phyloP scores from a whole-genome alignment of 2,888 invertebrate genomes.

The Leuctra nigra region DNA sequence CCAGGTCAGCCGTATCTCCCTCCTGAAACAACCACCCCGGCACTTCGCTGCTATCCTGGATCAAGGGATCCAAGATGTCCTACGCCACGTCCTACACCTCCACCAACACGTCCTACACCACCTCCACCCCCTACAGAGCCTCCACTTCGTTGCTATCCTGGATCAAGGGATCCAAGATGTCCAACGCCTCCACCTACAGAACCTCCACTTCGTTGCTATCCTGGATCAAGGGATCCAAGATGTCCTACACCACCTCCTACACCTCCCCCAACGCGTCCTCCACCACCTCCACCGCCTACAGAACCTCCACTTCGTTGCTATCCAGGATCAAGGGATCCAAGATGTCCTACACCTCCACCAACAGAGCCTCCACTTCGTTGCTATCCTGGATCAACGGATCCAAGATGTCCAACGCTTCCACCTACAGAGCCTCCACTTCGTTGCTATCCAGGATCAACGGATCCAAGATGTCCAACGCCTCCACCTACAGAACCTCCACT shows the following conservation, averaged over 20 bases:
- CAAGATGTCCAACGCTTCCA: slow-evolving; percentile 16
- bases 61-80: slow-evolving; percentile 10
- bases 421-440: slow-evolving; percentile 15
- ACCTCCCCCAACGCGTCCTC: slow-evolving; percentile 41
- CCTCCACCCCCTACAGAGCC: slow-evolving; percentile 15
- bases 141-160: slow-evolving; percentile 33
- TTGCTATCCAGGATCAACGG: slow-evolving; percentile 1
- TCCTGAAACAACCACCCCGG: slow-evolving; percentile 22
- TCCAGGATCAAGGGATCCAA: slow-evolving; percentile 32
- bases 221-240: slow-evolving; percentile 40
- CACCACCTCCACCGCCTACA: slow-evolving; percentile 31
- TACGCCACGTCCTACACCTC: slow-evolving; percentile 25
- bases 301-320: slow-evolving; percentile 31
- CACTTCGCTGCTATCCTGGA: background rate
- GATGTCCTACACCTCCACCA: slow-evolving; percentile 27
- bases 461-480: slow-evolving; percentile 16
- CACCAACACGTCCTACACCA: slow-evolving; percentile 28
- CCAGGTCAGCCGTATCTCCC: slow-evolving; percentile 31
- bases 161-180: slow-evolving; percentile 9
- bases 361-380: slow-evolving; percentile 9
- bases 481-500: slow-evolving; percentile 20
- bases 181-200: slow-evolving; percentile 40
- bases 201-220: slow-evolving; percentile 31
- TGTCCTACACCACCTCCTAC: slow-evolving; percentile 37
- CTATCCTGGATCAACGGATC: slow-evolving; percentile 24